Evolutionary conservation across 2,113 vertebrate genomes (phyloP).

Genomic region (Fulica atra): DNA sequence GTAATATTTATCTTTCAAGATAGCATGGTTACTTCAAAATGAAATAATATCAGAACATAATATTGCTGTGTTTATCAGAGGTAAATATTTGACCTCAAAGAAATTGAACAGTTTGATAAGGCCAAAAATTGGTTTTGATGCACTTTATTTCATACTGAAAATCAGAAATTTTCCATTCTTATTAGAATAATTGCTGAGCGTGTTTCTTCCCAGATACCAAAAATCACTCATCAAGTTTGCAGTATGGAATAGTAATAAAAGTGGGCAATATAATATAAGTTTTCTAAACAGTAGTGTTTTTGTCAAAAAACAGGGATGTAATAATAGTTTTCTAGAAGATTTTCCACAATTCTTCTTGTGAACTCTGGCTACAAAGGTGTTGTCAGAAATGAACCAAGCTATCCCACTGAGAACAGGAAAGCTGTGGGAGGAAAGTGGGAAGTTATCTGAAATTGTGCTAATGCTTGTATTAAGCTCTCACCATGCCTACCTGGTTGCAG

Average conservation of each 20-base stretch:
- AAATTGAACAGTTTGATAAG: background rate
- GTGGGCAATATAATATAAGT: background rate
- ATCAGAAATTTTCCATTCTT: background rate
- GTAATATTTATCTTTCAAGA: background rate
- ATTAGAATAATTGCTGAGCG: background rate
- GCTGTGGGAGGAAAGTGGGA: background rate
- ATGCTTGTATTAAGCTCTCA: background rate
- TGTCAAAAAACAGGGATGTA: background rate
- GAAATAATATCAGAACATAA: background rate
- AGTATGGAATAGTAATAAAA: background rate
- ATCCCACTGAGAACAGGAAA: background rate
- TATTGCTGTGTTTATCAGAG: background rate
- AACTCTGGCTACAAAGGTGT: background rate
- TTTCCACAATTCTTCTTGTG: background rate
- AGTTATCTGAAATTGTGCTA: background rate
- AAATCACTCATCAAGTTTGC: background rate
- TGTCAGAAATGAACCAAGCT: background rate
- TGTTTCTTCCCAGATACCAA: background rate
- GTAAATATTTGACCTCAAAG: background rate
- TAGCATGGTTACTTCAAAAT: background rate
- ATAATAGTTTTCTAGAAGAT: background rate
- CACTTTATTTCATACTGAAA: background rate
- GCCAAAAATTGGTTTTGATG: background rate
- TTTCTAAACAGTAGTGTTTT: background rate
- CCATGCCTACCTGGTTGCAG: accelerated